Evolutionary conservation across 35 echinoderm and acorn worm genomes (phyloP).

Genomic region (Lytechinus variegatus): DNA sequence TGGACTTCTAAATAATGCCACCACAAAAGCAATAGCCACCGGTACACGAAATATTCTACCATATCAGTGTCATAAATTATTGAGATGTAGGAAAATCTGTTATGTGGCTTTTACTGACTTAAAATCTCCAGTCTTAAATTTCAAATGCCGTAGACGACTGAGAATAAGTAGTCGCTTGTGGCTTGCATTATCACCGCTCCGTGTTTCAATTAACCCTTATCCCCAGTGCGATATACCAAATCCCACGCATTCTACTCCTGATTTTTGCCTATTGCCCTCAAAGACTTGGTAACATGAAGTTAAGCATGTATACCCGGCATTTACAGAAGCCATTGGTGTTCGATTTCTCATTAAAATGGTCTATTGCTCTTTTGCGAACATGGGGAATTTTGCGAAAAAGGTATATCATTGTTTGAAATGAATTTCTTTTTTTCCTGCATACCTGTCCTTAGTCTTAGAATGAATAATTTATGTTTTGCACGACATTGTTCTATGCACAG

Average conservation of each 20-base stretch:
- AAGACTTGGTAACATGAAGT: neutral
- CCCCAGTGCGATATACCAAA: neutral
- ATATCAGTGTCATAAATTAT: neutral
- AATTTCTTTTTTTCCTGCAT: neutral
- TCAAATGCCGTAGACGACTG: neutral
- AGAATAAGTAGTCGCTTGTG: neutral
- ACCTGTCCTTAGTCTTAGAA: neutral
- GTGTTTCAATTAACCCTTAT: constrained; percentile 12
- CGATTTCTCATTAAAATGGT: neutral
- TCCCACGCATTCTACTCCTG: neutral
- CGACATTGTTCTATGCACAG: neutral
- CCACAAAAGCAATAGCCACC: neutral
- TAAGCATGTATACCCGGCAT: neutral
- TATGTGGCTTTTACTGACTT: neutral
- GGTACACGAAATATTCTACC: neutral
- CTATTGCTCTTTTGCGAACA: neutral
- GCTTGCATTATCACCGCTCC: neutral
- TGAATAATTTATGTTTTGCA: neutral
- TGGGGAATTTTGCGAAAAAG: neutral
- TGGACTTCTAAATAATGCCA: too few relatives aligned
- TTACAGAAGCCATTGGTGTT: neutral
- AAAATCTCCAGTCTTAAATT: neutral
- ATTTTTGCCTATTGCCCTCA: neutral
- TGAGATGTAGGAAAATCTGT: neutral
- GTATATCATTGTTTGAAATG: neutral